Evolutionary conservation across 2,113 vertebrate species (phyloP).

Genomic region (Myotis lucifugus): DNA sequence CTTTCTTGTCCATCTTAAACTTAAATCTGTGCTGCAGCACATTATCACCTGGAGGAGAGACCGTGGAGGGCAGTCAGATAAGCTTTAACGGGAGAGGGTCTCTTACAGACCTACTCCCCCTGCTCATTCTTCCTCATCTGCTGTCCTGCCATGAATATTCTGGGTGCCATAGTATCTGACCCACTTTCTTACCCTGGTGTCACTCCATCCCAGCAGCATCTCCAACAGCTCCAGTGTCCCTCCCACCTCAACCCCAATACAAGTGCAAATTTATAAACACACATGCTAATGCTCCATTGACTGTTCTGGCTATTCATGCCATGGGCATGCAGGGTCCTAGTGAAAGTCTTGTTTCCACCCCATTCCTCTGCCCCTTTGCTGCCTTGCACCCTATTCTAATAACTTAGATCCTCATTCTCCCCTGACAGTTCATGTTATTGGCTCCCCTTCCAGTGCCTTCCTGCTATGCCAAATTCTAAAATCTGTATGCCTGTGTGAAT

Average conservation of each 20-base stretch:
- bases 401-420: not conserved
- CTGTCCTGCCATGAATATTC: not conserved
- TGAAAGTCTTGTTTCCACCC: not conserved
- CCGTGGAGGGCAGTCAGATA: not conserved
- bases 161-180: not conserved
- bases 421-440: not conserved
- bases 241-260: too few species aligned
- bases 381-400: not conserved
- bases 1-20: too few species aligned
- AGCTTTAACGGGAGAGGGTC: not conserved
- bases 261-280: not conserved
- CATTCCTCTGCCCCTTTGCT: not conserved
- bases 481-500: not conserved
- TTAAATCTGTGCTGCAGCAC: not conserved
- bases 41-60: not conserved
- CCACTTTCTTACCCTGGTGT: not conserved
- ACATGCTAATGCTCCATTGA: too few species aligned
- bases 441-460: not conserved
- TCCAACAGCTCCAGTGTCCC: not conserved
- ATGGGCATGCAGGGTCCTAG: not conserved
- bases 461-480: not conserved
- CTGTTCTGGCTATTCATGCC: not conserved
- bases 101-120: rapidly evolving
- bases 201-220: not conserved
- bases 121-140: not conserved